phyloP scores from a whole-genome alignment of 2,797 vertebrate species.

The Sebastiscus albofasciatus region DNA sequence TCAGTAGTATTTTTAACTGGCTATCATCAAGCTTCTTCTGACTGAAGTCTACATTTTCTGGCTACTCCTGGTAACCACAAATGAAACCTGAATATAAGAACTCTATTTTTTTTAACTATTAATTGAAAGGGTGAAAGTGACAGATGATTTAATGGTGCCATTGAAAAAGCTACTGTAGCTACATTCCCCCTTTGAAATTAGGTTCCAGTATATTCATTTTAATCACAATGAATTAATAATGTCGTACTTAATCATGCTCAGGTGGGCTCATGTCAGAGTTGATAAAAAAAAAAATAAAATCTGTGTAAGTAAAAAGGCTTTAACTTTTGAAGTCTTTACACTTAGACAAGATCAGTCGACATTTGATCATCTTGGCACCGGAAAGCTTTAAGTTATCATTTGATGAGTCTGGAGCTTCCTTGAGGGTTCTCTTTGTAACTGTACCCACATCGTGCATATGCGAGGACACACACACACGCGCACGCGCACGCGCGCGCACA shows the following conservation, averaged over 20 bases:
- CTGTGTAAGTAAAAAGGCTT: conserved; percentile 15
- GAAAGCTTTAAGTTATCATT: conserved; percentile 48
- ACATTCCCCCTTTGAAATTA: not conserved
- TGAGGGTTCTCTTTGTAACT: conserved; percentile 45
- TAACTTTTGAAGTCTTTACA: conserved; percentile 18
- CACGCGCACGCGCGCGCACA: not conserved
- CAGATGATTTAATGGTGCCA: not conserved
- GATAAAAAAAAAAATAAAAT: not conserved
- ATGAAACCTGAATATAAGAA: not conserved
- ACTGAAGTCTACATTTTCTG: not conserved
- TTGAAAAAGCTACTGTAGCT: not conserved
- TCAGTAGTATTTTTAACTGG: not conserved
- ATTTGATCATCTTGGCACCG: conserved; percentile 48
- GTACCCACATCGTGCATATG: conserved; percentile 17
- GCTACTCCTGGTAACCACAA: not conserved
- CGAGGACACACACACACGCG: conserved; percentile 11
- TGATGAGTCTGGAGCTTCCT: conserved; percentile 45
- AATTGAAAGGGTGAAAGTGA: conserved; percentile 1
- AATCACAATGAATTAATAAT: conserved; percentile 20
- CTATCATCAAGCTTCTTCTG: not conserved
- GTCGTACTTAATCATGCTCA: not conserved
- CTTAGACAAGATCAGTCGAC: conserved; percentile 25
- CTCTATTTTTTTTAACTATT: not conserved
- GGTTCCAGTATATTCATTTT: conserved; percentile 5
- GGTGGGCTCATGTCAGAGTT: conserved; percentile 24